Conservation (phyloP, 2,797 vertebrate species). For the Enteromius viviparus region DNA sequence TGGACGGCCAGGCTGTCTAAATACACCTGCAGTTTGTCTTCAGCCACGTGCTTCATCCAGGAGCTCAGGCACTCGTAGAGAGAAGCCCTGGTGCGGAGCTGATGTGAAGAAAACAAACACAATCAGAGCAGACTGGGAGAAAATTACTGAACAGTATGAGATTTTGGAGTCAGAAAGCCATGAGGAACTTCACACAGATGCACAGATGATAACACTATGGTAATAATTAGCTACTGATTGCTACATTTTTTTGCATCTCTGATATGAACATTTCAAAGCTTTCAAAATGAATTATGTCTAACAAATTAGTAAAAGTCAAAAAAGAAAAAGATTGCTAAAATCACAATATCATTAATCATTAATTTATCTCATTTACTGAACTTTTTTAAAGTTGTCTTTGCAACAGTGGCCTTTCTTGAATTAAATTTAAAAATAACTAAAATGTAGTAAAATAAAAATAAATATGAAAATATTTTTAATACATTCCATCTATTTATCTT, state of each 20-base stretch:
- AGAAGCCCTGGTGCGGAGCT: slow-evolving; percentile 79
- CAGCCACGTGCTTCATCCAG: slow-evolving; percentile 92
- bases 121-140: neutral
- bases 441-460: neutral
- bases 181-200: neutral
- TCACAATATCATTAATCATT: neutral
- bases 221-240: neutral
- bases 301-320: neutral
- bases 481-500: no score
- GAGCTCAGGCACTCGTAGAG: slow-evolving; percentile 78
- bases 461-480: no score
- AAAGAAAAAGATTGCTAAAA: neutral
- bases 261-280: neutral
- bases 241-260: neutral
- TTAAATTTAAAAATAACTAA: neutral
- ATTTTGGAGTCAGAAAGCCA: neutral
- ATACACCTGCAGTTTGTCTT: slow-evolving; percentile 88
- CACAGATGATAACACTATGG: neutral
- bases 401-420: neutral
- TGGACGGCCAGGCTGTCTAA: slow-evolving; percentile 82
- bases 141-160: neutral
- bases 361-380: no score
- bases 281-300: neutral
- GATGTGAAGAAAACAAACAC: neutral
- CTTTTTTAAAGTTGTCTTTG: neutral